Evolutionary conservation across 2,797 vertebrate species (phyloP).

Genomic region (Etheostoma nigrum): DNA sequence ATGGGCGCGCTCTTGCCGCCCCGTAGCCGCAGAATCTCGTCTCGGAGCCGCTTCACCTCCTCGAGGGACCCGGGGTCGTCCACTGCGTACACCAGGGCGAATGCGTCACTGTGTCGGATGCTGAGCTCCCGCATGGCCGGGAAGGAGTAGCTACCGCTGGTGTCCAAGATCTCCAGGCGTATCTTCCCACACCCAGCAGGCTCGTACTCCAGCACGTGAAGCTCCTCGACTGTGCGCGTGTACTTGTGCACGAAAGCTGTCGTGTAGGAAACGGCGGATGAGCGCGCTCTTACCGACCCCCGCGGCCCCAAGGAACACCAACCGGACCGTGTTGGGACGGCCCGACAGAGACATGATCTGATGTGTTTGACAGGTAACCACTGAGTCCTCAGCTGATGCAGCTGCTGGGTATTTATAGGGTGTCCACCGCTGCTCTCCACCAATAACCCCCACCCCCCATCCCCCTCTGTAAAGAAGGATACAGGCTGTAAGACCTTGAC

Average conservation of each 20-base stretch:
- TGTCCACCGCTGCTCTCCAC: not conserved
- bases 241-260: conserved; percentile 79
- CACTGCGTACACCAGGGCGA: conserved; percentile 82
- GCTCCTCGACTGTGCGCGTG: conserved; percentile 84
- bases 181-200: conserved; percentile 47
- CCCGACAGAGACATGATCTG: conserved; percentile 32
- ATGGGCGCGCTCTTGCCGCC: conserved; percentile 66
- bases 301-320: conserved; percentile 83
- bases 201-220: conserved; percentile 78
- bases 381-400: not conserved
- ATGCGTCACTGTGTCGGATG: conserved; percentile 81
- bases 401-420: conserved; percentile 27
- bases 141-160: conserved; percentile 86
- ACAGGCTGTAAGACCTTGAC: not conserved
- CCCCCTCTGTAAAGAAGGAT: not conserved
- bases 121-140: conserved; percentile 86
- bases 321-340: conserved; percentile 57
- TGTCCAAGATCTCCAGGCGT: conserved; percentile 84
- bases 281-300: conserved; percentile 84
- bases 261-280: conserved; percentile 80
- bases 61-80: conserved; percentile 78
- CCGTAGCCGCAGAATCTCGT: conserved; percentile 78
- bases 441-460: conserved; percentile 2
- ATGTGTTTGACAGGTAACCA: not conserved
- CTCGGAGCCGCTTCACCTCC: conserved; percentile 78